Conservation (phyloP, 2,113 vertebrate species). For the Podarcis raffonei region DNA sequence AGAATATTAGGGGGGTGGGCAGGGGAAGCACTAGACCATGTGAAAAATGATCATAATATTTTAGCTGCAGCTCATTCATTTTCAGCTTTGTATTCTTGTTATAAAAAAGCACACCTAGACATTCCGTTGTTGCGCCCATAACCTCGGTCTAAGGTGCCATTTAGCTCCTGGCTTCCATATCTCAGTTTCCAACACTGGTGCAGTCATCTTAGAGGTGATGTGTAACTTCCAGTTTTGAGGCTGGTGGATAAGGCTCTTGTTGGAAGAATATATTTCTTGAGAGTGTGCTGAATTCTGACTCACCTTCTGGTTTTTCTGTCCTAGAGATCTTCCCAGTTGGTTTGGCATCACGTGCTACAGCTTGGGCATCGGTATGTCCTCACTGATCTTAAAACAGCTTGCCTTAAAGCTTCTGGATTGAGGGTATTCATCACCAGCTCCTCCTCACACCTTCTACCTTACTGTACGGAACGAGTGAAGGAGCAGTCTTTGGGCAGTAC, state of each 20-base stretch:
- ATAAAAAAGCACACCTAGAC: too few relatives aligned
- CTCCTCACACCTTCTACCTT: slow-evolving; percentile 70
- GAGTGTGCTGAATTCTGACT: neutral
- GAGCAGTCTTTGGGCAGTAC: slow-evolving; percentile 24
- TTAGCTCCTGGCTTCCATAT: too few relatives aligned
- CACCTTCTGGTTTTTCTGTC: slow-evolving; percentile 24
- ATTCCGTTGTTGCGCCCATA: too few relatives aligned
- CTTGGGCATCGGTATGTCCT: slow-evolving; percentile 77
- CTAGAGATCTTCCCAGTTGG: slow-evolving; percentile 75
- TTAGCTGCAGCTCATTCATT: too few relatives aligned
- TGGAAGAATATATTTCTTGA: neutral
- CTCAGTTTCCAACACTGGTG: neutral
- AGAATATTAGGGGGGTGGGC: too few relatives aligned
- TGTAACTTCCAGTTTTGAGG: neutral
- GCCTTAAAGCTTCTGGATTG: slow-evolving; percentile 72
- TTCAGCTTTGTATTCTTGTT: too few relatives aligned
- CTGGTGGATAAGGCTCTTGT: rapidly evolving
- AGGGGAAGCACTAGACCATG: too few relatives aligned
- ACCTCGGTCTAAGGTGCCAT: too few relatives aligned
- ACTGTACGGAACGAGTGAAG: slow-evolving; percentile 23
- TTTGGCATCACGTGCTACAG: slow-evolving; percentile 75
- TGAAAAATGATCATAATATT: too few relatives aligned
- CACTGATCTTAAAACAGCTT: slow-evolving; percentile 75
- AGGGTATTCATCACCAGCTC: slow-evolving; percentile 71
- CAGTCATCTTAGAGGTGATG: neutral